Evolutionary conservation across 2,888 invertebrate species (phyloP).

Genomic region (Steinernema hermaphroditum): DNA sequence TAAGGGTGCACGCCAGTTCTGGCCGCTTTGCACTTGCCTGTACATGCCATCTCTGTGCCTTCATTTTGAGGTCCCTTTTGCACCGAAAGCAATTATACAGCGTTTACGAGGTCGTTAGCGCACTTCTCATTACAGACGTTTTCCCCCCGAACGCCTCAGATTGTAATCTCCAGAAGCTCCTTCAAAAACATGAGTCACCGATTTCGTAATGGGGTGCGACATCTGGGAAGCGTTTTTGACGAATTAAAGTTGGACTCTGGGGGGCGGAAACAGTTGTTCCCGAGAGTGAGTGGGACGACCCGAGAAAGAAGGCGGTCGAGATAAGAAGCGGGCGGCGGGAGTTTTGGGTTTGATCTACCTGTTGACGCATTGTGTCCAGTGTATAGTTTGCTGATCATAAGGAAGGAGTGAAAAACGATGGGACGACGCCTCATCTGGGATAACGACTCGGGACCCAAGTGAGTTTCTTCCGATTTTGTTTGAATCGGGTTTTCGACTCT

Average conservation of each 20-base stretch:
- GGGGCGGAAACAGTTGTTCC: conserved; percentile 27
- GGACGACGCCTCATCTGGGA: conserved; percentile 23
- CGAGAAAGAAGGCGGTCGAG: background rate
- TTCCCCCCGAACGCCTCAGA: too few relatives aligned
- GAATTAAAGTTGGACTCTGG: background rate
- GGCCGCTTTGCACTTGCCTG: too few relatives aligned
- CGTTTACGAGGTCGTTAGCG: too few relatives aligned
- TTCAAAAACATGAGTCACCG: conserved; percentile 2
- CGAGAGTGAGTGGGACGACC: conserved; percentile 10
- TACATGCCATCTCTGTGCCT: too few relatives aligned
- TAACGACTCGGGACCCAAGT: conserved; percentile 15
- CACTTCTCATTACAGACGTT: too few relatives aligned
- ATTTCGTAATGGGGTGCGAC: background rate
- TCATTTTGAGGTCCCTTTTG: too few relatives aligned
- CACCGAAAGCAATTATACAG: too few relatives aligned
- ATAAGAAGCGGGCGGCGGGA: conserved; percentile 8
- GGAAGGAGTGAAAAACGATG: background rate
- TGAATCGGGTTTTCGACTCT: background rate
- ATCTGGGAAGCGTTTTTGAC: background rate
- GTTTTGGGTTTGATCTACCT: conserved; percentile 30
- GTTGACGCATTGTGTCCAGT: background rate
- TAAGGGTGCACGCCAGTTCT: too few relatives aligned
- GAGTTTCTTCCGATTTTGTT: background rate
- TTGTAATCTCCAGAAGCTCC: too few relatives aligned
- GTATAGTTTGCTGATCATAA: conserved; percentile 17